phyloP scores from a whole-genome alignment of 2,797 vertebrate genomes.

The Aselliscus stoliczkanus region DNA sequence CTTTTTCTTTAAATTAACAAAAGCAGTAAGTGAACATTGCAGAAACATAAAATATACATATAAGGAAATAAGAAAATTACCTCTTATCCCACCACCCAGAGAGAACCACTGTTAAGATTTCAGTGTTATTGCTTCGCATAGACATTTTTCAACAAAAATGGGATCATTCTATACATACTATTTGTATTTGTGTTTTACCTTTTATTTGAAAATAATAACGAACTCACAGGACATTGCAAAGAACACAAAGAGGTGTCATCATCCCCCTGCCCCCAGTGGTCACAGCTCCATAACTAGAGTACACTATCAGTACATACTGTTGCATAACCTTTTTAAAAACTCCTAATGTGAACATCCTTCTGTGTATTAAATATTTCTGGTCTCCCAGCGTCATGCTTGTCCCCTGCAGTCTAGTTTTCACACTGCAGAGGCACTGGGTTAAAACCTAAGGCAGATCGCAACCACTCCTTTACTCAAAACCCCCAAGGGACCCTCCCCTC shows the following conservation, averaged over 20 bases:
- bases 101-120: not conserved
- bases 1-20: not conserved
- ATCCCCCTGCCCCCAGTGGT: not conserved
- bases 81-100: not conserved
- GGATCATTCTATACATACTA: not conserved
- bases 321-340: not conserved
- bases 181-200: not conserved
- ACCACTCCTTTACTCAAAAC: not conserved
- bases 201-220: not conserved
- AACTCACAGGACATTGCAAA: not conserved
- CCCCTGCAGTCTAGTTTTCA: not conserved
- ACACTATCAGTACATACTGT: fast-evolving
- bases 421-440: not conserved
- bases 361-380: not conserved
- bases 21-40: not conserved
- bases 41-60: not conserved
- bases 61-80: not conserved
- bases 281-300: fast-evolving
- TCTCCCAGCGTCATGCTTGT: not conserved
- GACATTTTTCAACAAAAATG: not conserved
- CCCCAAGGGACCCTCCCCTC: not conserved
- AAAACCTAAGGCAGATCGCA: not conserved
- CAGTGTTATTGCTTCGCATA: not conserved
- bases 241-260: not conserved
- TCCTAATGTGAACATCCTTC: not conserved